Conservation (phyloP, 1,140 invertebrate species). For the Bombus soroeensis region DNA sequence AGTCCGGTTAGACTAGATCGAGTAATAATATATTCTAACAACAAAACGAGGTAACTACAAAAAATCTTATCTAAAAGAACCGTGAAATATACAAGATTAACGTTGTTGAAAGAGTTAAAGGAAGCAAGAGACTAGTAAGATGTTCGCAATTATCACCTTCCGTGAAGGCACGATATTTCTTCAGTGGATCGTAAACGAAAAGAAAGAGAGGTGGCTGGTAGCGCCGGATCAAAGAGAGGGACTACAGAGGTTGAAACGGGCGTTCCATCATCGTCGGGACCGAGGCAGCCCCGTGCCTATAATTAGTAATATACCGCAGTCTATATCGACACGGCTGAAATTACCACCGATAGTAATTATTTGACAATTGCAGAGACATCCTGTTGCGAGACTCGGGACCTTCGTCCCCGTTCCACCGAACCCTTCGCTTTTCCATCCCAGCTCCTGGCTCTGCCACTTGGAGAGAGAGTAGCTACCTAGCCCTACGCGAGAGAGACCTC, state of each 20-base stretch:
- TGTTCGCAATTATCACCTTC: slow-evolving; percentile 54
- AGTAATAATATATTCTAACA: neutral
- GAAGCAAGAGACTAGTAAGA: neutral
- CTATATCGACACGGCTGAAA: slow-evolving; percentile 73
- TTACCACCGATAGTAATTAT: slow-evolving; percentile 77
- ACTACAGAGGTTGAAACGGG: slow-evolving; percentile 25
- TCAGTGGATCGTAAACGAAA: slow-evolving; percentile 18
- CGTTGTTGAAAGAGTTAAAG: neutral
- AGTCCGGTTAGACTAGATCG: neutral
- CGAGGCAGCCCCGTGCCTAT: slow-evolving; percentile 61
- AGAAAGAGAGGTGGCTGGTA: slow-evolving; percentile 41
- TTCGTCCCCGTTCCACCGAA: slow-evolving; percentile 44
- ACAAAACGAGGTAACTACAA: neutral
- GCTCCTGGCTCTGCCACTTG: slow-evolving; percentile 31
- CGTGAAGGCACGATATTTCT: slow-evolving; percentile 1
- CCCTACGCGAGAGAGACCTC: slow-evolving; percentile 1
- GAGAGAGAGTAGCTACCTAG: neutral
- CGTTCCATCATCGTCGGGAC: slow-evolving; percentile 60
- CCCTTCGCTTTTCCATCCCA: slow-evolving; percentile 43
- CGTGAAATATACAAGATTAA: neutral
- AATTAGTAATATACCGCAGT: slow-evolving; percentile 75
- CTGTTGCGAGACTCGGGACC: slow-evolving; percentile 69
- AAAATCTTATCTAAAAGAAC: neutral
- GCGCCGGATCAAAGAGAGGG: slow-evolving; percentile 61
- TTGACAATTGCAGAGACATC: slow-evolving; percentile 78